Conservation (phyloP, 2,888 invertebrate genomes). For the Orchestes rusci region DNA sequence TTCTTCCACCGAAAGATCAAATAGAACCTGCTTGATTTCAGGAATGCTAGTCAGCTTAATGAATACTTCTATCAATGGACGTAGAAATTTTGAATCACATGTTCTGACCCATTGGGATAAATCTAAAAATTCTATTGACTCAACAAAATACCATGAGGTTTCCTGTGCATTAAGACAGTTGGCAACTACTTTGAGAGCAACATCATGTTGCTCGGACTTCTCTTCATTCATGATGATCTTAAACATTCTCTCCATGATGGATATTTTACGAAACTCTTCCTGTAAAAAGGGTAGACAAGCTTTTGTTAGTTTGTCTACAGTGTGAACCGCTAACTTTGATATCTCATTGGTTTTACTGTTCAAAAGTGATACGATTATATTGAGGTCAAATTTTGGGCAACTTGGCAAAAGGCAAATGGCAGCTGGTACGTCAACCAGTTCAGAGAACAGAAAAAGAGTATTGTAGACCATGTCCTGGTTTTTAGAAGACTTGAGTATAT, state of each 20-base stretch:
- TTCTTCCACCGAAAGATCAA: constrained; percentile 35
- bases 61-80: constrained; percentile 28
- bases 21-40: constrained; percentile 32
- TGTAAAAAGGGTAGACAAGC: constrained; percentile 31
- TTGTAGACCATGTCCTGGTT: constrained; percentile 26
- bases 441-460: constrained; percentile 30
- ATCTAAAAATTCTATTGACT: constrained; percentile 34
- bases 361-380: constrained; percentile 27
- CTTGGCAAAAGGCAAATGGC: constrained; percentile 28
- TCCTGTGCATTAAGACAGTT: constrained; percentile 32
- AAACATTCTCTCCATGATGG: constrained; percentile 33
- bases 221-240: constrained; percentile 29
- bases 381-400: constrained; percentile 28
- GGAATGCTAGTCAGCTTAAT: constrained; percentile 31
- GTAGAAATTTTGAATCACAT: constrained; percentile 29
- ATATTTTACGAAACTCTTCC: constrained; percentile 25
- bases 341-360: constrained; percentile 23
- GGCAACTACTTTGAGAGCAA: constrained; percentile 30
- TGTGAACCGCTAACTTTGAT: constrained; percentile 25
- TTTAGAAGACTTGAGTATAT: constrained; percentile 28
- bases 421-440: constrained; percentile 29
- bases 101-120: constrained; percentile 34
- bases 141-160: constrained; percentile 32
- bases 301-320: constrained; percentile 30
- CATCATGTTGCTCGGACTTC: constrained; percentile 18